Evolutionary conservation across 2,888 invertebrate genomes (phyloP), one percentile per base, ranked within the genome.

Genomic region (Xylophagus ater): DNA sequence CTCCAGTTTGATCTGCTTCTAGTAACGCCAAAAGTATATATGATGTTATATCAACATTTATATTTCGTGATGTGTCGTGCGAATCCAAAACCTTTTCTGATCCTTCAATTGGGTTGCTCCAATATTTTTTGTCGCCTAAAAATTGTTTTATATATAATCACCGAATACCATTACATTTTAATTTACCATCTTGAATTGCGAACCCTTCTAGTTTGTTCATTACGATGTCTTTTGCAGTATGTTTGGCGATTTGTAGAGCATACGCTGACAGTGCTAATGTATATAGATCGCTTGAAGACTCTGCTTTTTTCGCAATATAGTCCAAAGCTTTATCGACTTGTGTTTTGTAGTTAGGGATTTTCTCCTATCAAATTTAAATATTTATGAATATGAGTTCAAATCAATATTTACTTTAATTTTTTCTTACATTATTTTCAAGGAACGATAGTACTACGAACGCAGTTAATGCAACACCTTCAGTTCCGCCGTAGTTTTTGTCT

Each of bases 1-100:
- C 62, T 5, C 51, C 51, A 18, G 60, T 51, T 0, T 59, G 52
- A 43, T 60, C 59, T 33, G 63, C 65, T 49, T 71, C 72, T 28
- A 80, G 53, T 56, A 77, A 75, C 0, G 87, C 77, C 38, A 92
- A 67, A 26, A 96, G 69, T 0, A 81, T 87, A 65, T 94, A 96
- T 0, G 92, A 78, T 0, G 94, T 89, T 50, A 88, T 87, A 60
- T 88, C 86, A 9, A 93, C 68, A 48, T 64, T 60, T 1, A 82
- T 72, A 1, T 83, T 78, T 37, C 78, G 73, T 0, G 85, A 78
- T 37, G 76, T 62, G 28, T 67, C 64, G 39, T 68, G 69, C 77
- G 80, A 78, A 0, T 8, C n/a, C n/a, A n/a, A 23, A 9, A 6
- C 23, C 6, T 8, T 8, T 10, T 6, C 7, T 23, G 6, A 6